These are phyloP conservation scores for Xenentodon cancila DNA, from an alignment of 2,797 vertebrate species.

Conservation along the genomic window DNA sequence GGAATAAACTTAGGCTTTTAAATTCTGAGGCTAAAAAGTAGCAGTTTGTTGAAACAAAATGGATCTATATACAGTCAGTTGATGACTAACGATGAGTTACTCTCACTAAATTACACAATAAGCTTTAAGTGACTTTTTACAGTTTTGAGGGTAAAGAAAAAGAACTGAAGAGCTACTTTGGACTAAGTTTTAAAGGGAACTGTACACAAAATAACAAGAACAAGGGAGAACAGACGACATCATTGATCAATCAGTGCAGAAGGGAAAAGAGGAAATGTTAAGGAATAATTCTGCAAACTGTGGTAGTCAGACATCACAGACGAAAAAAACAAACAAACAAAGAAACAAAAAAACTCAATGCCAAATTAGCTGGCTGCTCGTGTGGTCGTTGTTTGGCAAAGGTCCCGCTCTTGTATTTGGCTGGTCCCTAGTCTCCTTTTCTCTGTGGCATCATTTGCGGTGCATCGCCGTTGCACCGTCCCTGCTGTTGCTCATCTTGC, in stretches of 20 bases:
- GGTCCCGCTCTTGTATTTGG: constrained; percentile 46
- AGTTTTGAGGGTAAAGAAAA: constrained; percentile 51
- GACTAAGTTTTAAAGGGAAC: constrained; percentile 66
- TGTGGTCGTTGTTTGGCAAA: constrained; percentile 50
- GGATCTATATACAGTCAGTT: constrained; percentile 63
- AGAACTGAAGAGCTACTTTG: constrained; percentile 68
- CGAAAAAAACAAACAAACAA: constrained; percentile 21
- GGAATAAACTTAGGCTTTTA: constrained; percentile 49
- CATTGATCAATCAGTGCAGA: constrained; percentile 63
- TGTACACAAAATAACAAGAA: constrained; percentile 67
- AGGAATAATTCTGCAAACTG: constrained; percentile 59
- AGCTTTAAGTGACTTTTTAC: constrained; percentile 49
- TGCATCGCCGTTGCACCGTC: constrained; percentile 83
- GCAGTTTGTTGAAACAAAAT: constrained; percentile 56
- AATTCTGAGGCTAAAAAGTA: constrained; percentile 65
- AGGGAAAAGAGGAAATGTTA: constrained; percentile 56
- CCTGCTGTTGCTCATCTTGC: constrained; percentile 71
- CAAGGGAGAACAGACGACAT: constrained; percentile 49
- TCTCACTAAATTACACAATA: constrained; percentile 59
- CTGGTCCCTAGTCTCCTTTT: constrained; percentile 77
- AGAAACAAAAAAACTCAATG: constrained; percentile 38
- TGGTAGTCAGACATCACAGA: constrained; percentile 60
- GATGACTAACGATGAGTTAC: constrained; percentile 29
- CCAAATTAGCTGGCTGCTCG: constrained; percentile 64
- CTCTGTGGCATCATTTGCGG: constrained; percentile 76